These are phyloP conservation scores for Beroe forskalii DNA, from an alignment of 37 sponge, comb jelly and placozoan genomes.

Conservation along the genomic window DNA sequence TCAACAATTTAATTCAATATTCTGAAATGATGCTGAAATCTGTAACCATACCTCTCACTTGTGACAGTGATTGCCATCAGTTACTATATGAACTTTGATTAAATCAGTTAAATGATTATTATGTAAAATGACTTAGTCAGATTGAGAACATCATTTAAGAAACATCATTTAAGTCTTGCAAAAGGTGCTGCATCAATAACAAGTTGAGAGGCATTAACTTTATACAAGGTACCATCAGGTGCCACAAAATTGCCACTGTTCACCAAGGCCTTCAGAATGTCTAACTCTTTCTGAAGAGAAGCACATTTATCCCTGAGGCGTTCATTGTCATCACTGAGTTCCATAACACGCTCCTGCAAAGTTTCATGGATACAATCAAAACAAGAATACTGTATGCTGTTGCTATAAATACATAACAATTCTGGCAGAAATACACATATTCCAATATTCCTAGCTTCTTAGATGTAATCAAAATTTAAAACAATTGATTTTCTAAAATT, in stretches of 20 bases:
- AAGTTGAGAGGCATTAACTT: slow-evolving; percentile 58
- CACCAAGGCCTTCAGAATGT: slow-evolving; percentile 75
- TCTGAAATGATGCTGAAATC: no score
- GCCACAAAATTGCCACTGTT: slow-evolving; percentile 57
- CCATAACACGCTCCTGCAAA: slow-evolving; percentile 77
- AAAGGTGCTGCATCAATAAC: background rate
- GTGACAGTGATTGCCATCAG: no score
- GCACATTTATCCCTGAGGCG: slow-evolving; percentile 74
- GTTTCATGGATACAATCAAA: background rate
- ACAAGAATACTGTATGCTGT: background rate
- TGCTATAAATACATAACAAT: background rate
- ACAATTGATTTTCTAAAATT: no score
- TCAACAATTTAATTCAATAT: no score
- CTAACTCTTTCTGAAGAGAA: slow-evolving; percentile 81
- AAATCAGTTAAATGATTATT: no score
- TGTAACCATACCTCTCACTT: no score
- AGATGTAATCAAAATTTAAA: no score
- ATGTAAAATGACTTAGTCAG: background rate
- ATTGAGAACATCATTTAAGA: no score
- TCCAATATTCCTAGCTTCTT: no score
- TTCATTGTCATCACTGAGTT: slow-evolving; percentile 86
- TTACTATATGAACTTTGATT: no score
- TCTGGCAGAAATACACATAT: no score
- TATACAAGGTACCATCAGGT: slow-evolving; percentile 43
- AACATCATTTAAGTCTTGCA: slow-evolving; percentile 27